phyloP scores from a whole-genome alignment of 2,888 invertebrate genomes.

The Anodontia alba region DNA sequence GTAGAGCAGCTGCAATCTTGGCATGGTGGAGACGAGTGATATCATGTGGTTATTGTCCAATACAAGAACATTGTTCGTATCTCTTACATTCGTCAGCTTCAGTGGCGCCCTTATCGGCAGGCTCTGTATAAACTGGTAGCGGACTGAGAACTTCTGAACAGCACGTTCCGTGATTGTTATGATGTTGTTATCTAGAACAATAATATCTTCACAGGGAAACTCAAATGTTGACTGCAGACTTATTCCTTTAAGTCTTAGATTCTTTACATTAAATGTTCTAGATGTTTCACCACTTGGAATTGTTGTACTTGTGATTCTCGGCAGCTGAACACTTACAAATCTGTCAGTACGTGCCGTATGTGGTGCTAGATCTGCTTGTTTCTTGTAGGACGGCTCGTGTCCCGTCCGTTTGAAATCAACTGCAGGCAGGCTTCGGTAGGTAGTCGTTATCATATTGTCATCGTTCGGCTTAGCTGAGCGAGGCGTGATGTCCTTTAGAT shows the following conservation, averaged over 20 bases:
- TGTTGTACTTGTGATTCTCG: constrained; percentile 41
- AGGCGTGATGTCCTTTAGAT: not conserved
- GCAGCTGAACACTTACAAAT: constrained; percentile 22
- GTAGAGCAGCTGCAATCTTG: constrained; percentile 50
- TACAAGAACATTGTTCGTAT: constrained; percentile 46
- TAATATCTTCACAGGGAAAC: constrained; percentile 58
- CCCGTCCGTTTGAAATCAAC: not conserved
- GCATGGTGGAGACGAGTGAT: constrained; percentile 50
- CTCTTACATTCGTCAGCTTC: constrained; percentile 48
- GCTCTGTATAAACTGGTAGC: constrained; percentile 58
- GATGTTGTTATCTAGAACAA: constrained; percentile 49
- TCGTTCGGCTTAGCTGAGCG: not conserved
- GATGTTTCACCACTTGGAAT: constrained; percentile 54
- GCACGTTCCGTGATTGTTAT: constrained; percentile 59
- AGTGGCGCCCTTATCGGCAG: constrained; percentile 55
- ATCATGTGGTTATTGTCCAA: constrained; percentile 53
- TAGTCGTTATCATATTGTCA: not conserved
- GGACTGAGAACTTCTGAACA: constrained; percentile 58
- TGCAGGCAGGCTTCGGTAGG: not conserved
- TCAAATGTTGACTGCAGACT: constrained; percentile 59
- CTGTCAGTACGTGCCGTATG: not conserved
- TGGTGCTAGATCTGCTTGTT: not conserved
- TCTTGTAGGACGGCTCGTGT: not conserved
- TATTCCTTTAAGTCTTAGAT: constrained; percentile 45
- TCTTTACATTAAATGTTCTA: constrained; percentile 45